Evolutionary conservation across 1,140 invertebrate species (phyloP).

Genomic region (Atta texana): DNA sequence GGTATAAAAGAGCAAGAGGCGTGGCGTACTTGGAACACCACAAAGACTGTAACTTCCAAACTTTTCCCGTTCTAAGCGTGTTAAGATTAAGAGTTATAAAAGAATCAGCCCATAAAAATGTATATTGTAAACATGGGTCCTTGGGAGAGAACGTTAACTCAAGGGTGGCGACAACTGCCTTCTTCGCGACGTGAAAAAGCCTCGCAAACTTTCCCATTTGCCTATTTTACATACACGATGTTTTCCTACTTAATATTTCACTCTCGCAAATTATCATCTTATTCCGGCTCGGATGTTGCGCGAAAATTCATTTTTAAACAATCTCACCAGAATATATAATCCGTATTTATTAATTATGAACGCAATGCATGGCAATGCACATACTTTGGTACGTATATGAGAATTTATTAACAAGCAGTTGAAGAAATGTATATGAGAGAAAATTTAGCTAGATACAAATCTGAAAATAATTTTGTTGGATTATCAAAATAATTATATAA

Average conservation of each 20-base stretch:
- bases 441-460: too few relatives aligned
- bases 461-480: too few relatives aligned
- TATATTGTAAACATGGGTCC: constrained; percentile 69
- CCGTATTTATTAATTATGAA: constrained; percentile 5
- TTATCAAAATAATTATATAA: too few relatives aligned
- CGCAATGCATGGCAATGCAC: not conserved
- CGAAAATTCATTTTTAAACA: constrained; percentile 1
- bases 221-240: constrained; percentile 52
- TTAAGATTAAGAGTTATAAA: constrained; percentile 65
- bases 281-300: constrained; percentile 6
- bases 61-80: constrained; percentile 56
- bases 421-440: not conserved
- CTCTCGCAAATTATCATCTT: constrained; percentile 56
- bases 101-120: constrained; percentile 68
- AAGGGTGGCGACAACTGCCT: constrained; percentile 9
- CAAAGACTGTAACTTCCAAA: constrained; percentile 34
- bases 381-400: not conserved
- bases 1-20: not conserved
- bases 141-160: constrained; percentile 36
- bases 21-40: not conserved
- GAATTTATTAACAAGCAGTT: not conserved
- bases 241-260: constrained; percentile 55
- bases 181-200: constrained; percentile 18
- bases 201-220: constrained; percentile 64
- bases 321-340: not conserved